These are phyloP conservation scores for Denticeps clupeoides DNA, from an alignment of 2,797 vertebrate species.

Conservation along the genomic window DNA sequence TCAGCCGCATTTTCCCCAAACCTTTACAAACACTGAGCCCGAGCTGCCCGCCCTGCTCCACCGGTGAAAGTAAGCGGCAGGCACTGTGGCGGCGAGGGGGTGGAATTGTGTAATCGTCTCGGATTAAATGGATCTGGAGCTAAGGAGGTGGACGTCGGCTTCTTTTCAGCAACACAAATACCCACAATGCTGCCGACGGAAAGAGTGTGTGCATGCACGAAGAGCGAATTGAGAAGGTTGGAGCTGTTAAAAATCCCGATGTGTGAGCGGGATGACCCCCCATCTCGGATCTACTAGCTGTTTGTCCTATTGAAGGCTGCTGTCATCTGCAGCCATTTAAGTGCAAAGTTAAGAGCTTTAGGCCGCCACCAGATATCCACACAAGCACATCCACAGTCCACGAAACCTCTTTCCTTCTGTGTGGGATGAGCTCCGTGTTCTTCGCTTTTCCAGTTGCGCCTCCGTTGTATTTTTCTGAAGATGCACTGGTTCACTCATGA, in stretches of 20 bases:
- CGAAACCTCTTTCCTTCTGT: too few relatives aligned
- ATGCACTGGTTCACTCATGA: too few relatives aligned
- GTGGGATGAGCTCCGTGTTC: too few relatives aligned
- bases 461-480: too few relatives aligned
- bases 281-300: neutral
- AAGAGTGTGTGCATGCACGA: neutral
- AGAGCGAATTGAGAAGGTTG: constrained; percentile 9
- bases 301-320: neutral
- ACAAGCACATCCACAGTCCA: too few relatives aligned
- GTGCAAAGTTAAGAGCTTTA: neutral
- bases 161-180: too few relatives aligned
- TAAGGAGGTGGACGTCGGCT: constrained; percentile 24
- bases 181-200: constrained; percentile 14
- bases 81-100: constrained; percentile 9
- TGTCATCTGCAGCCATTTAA: neutral
- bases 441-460: too few relatives aligned
- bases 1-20: constrained; percentile 15
- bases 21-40: constrained; percentile 2
- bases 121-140: constrained; percentile 41
- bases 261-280: neutral
- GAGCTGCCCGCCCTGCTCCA: neutral
- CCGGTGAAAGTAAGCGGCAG: neutral
- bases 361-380: neutral
- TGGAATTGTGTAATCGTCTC: constrained; percentile 21
- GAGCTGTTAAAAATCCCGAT: constrained; percentile 8